A percentile compares a stretch with the other conserved stretches of the same genome.
phyloP scores from a whole-genome alignment of 2,113 vertebrate species.

The Hippocampus mohnikei region DNA sequence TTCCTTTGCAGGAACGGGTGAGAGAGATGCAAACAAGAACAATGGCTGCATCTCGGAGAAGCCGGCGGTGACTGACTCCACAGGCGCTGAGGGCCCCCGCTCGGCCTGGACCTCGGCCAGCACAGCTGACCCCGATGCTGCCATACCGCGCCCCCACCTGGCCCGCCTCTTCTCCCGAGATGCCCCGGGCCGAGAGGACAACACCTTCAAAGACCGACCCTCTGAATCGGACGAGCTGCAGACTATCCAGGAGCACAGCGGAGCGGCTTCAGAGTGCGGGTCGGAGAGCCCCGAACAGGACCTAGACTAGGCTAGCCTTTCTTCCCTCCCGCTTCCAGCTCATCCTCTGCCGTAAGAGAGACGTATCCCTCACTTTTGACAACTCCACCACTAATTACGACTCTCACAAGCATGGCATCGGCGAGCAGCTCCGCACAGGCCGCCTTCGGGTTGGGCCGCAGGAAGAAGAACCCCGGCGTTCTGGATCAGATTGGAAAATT shows the following conservation, averaged over 20 bases:
- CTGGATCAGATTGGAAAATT: constrained; percentile 95
- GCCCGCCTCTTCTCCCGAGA: constrained; percentile 99
- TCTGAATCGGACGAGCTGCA: constrained; percentile 97
- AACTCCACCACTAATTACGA: constrained; percentile 37
- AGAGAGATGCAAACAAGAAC: constrained; percentile 94
- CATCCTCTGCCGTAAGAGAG: constrained; percentile 39
- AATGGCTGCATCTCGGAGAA: constrained; percentile 88
- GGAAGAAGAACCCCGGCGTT: constrained; percentile 88
- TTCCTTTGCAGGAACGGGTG: constrained; percentile 83
- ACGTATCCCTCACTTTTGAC: constrained; percentile 49
- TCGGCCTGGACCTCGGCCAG: constrained; percentile 80
- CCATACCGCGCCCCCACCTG: constrained; percentile 90
- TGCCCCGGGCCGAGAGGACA: constrained; percentile 97
- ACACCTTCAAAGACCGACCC: constrained; percentile 99
- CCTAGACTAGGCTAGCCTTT: constrained; percentile 65
- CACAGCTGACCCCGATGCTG: constrained; percentile 81
- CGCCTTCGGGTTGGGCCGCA: constrained; percentile 77
- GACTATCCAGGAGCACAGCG: constrained; percentile 93
- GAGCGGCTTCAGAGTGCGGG: constrained; percentile 78
- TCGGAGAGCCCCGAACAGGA: constrained; percentile 86
- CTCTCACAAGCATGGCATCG: constrained; percentile 84
- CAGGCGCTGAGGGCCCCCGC: constrained; percentile 78
- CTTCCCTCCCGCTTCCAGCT: constrained; percentile 31
- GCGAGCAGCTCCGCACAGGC: constrained; percentile 88
- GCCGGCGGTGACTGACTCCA: constrained; percentile 92